A percentile compares a stretch with the other conserved stretches of the same genome.
phyloP scores from a whole-genome alignment of 2,888 invertebrate genomes.

The Ferrisia virgata region DNA sequence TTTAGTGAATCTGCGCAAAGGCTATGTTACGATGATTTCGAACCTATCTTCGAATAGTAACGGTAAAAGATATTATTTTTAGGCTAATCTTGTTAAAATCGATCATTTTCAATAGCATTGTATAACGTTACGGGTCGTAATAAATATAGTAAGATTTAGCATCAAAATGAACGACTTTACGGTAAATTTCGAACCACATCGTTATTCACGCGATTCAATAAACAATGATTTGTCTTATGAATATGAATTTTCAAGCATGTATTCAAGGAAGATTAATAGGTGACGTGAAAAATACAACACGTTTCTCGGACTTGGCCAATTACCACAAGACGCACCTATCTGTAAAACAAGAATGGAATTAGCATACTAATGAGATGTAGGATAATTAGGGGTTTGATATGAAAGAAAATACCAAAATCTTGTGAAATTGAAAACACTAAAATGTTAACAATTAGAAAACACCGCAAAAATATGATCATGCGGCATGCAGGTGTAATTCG shows the following conservation, averaged over 20 bases:
- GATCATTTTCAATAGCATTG: not conserved
- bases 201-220: not conserved
- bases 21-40: not conserved
- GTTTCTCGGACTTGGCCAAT: not conserved
- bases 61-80: not conserved
- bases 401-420: not conserved
- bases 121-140: too few relatives aligned
- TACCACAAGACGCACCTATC: not conserved
- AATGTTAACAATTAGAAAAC: not conserved
- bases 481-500: not conserved
- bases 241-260: not conserved
- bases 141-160: not conserved
- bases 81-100: not conserved
- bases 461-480: not conserved
- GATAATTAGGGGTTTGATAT: not conserved
- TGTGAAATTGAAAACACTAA: not conserved
- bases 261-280: not conserved
- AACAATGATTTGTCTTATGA: not conserved
- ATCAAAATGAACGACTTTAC: not conserved
- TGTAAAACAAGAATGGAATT: not conserved
- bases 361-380: not conserved
- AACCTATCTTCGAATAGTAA: not conserved
- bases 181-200: not conserved
- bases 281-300: not conserved
- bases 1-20: constrained; percentile 19